Evolutionary conservation across 2,113 vertebrate species (phyloP).

Genomic region (Tragulus kanchil): DNA sequence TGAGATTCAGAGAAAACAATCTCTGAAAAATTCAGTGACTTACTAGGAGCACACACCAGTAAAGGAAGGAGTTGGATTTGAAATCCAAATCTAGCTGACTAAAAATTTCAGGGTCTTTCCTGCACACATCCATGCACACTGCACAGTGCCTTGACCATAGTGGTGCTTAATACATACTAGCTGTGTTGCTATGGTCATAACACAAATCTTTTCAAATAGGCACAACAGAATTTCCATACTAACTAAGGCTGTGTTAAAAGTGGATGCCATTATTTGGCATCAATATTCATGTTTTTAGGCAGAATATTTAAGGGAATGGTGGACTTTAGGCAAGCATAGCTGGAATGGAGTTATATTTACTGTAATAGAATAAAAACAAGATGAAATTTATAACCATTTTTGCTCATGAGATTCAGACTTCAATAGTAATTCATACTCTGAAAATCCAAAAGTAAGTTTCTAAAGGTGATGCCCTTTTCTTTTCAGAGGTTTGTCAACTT

Average conservation of each 20-base stretch:
- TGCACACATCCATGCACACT: too few relatives aligned
- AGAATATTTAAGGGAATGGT: neutral
- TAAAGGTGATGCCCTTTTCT: neutral
- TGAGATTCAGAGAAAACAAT: neutral
- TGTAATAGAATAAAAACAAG: neutral
- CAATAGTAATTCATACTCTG: neutral
- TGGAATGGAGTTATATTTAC: neutral
- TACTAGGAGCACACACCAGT: neutral
- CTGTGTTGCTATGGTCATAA: neutral
- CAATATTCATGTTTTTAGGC: neutral
- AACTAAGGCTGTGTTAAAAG: neutral
- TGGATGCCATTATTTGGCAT: neutral
- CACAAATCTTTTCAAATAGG: neutral
- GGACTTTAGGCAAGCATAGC: neutral
- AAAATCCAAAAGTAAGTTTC: slow-evolving; percentile 10
- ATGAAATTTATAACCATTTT: neutral
- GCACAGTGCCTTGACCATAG: neutral
- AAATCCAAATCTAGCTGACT: neutral
- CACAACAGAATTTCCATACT: neutral
- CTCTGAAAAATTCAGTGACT: neutral
- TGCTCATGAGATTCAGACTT: neutral
- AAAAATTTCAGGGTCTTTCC: neutral
- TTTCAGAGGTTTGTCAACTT: neutral
- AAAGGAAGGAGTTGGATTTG: neutral
- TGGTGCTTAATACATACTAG: neutral